Base-by-base conservation (phyloP, 53 echinoderm and acorn worm species). In the Crossaster papposus region DNA sequence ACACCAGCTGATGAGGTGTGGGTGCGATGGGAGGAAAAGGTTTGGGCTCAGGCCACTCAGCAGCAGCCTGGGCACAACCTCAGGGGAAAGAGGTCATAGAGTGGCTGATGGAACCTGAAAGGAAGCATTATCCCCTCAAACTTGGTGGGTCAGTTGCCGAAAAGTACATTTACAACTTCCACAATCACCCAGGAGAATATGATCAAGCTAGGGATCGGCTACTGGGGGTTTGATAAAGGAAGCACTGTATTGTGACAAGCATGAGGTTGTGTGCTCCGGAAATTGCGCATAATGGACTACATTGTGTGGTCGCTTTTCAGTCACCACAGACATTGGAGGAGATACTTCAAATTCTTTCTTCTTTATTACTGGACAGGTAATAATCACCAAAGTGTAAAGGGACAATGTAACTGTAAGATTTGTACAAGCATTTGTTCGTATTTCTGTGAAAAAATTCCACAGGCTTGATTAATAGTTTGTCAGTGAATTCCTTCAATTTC, bases 71-170 rank as follows among this genome's bases (percentile, higher is more conserved):
- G 74, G 14, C 35, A 1, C 2, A 73, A n/a, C 82, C 82, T 65
- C 82, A 22, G 14, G 36, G 55, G 30, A 37, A n/a, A 15, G 68
- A 64, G 64, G 70, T 82, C 65, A 44, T 11, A 2, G 65, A 65
- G 82, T 82, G 82, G 82, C 68, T 82, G 38, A 38, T 35, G 37
- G 26, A 24, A 68, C 32, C 82, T 26, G 24, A 87, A 87, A 77
- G 87, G 77, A 87, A 87, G 87, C 77, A 58, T 62, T 87, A 36
- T 87, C 75, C 51, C 34, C 8, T 20, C 14, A 32, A 24, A 51
- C 26, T 50, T 8, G 29, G 79, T 54, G 75, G 86, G 86, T 73
- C 54, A 35, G 33, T 22, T n/a, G 9, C 36, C 26, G 15, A 72
- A 70, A 72, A 80, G 80, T 54, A 77, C 54, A 87, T 18, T 52